These are phyloP conservation scores for Platichthys flesus DNA, from an alignment of 2,113 vertebrate genomes.

Conservation along the genomic window DNA sequence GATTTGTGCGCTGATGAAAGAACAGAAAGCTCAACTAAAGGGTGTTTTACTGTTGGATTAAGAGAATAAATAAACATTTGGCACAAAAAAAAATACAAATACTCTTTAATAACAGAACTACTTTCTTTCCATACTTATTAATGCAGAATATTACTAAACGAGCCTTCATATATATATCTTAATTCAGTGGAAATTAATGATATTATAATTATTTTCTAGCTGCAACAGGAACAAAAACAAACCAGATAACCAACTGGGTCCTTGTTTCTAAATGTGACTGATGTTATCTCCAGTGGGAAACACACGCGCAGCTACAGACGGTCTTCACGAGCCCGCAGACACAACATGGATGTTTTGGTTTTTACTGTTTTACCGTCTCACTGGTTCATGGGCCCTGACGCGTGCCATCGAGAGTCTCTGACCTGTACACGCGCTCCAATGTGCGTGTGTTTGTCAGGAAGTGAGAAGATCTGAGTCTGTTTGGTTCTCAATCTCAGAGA, in stretches of 20 bases:
- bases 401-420: conserved; percentile 67
- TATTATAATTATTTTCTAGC: not conserved
- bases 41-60: too few species aligned
- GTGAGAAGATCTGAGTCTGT: conserved; percentile 42
- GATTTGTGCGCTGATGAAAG: not conserved
- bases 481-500: conserved; percentile 7
- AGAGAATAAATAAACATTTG: not conserved
- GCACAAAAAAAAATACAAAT: not conserved
- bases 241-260: not conserved
- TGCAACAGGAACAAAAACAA: not conserved
- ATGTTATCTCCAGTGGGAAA: conserved; percentile 2
- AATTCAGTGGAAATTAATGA: not conserved
- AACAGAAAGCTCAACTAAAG: too few species aligned
- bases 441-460: conserved; percentile 61
- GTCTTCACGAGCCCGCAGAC: conserved; percentile 24
- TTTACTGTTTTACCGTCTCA: conserved; percentile 22
- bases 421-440: conserved; percentile 19
- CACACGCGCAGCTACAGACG: not conserved
- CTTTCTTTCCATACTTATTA: not conserved
- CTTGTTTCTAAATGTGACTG: not conserved
- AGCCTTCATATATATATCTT: not conserved
- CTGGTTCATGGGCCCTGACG: conserved; percentile 22
- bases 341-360: conserved; percentile 49
- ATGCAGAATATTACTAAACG: not conserved
- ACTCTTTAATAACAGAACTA: too few species aligned